Conservation (phyloP, 2,888 invertebrate genomes). For the Diarsia brunnea region DNA sequence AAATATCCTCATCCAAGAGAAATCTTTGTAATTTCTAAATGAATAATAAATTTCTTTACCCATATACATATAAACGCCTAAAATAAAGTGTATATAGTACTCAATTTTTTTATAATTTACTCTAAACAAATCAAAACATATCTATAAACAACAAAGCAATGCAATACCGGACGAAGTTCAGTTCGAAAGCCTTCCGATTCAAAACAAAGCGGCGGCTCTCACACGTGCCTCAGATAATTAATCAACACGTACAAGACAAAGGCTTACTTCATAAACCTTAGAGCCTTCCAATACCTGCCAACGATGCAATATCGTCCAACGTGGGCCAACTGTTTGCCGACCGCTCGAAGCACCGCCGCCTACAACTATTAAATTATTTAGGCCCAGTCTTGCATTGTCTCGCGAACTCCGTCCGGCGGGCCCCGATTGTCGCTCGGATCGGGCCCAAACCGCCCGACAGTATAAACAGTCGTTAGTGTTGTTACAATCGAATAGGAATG, state of each 20-base stretch:
- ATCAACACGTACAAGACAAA: conserved; percentile 63
- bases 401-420: conserved; percentile 81
- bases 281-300: conserved; percentile 53
- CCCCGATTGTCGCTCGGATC: conserved; percentile 71
- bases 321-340: conserved; percentile 80
- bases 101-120: neutral
- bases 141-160: conserved; percentile 20
- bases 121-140: conserved; percentile 1
- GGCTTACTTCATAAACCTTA: conserved; percentile 63
- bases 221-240: conserved; percentile 58
- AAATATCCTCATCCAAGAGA: neutral
- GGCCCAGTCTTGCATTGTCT: conserved; percentile 87
- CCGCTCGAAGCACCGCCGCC: conserved; percentile 78
- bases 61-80: neutral
- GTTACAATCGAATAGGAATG: conserved; percentile 78
- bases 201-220: conserved; percentile 49
- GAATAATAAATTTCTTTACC: neutral
- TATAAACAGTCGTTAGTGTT: conserved; percentile 88
- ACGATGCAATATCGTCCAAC: conserved; percentile 61
- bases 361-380: conserved; percentile 89
- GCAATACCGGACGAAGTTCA: conserved; percentile 17
- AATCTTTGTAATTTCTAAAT: neutral
- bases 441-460: conserved; percentile 77
- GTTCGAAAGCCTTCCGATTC: conserved; percentile 42
- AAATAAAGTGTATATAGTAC: neutral